phyloP scores from a whole-genome alignment of 2,797 vertebrate species.

The Alfaro cultratus region DNA sequence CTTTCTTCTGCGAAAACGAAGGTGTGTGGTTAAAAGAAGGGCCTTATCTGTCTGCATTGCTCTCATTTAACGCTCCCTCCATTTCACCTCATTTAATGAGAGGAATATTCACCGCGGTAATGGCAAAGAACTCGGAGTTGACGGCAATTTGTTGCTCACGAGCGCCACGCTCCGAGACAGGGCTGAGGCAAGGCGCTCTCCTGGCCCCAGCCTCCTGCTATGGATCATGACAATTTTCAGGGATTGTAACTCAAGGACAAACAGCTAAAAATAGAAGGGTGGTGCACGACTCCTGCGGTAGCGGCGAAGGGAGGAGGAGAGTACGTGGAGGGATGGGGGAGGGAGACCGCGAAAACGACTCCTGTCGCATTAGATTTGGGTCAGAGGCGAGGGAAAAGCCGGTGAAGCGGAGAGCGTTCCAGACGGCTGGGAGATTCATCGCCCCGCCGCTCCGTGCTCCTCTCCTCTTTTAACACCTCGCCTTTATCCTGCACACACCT shows the following conservation, averaged over 20 bases:
- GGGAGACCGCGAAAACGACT: constrained; percentile 50
- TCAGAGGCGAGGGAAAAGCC: constrained; percentile 65
- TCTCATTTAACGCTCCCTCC: constrained; percentile 67
- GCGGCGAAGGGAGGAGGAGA: constrained; percentile 14
- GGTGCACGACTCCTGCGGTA: constrained; percentile 54
- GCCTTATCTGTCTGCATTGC: constrained; percentile 61
- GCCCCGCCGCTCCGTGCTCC: constrained; percentile 34
- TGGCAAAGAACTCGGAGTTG: constrained; percentile 60
- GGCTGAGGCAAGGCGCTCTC: constrained; percentile 8
- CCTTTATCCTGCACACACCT: constrained; percentile 30
- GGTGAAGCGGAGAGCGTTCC: constrained; percentile 53
- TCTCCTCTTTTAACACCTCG: constrained; percentile 21
- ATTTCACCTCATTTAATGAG: constrained; percentile 71
- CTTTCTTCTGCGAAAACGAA: constrained; percentile 58
- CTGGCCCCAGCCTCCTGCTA: constrained; percentile 42
- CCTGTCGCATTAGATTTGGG: constrained; percentile 76
- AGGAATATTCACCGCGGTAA: constrained; percentile 65
- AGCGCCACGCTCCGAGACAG: neutral
- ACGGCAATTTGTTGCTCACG: constrained; percentile 53
- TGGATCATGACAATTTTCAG: constrained; percentile 74
- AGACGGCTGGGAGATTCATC: constrained; percentile 66
- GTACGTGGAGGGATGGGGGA: neutral
- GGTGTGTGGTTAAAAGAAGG: constrained; percentile 38
- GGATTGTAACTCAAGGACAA: constrained; percentile 77
- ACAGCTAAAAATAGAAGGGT: constrained; percentile 76